Evolutionary conservation across 2,888 invertebrate species (phyloP).

Genomic region (Drosophila quasianomalipes): DNA sequence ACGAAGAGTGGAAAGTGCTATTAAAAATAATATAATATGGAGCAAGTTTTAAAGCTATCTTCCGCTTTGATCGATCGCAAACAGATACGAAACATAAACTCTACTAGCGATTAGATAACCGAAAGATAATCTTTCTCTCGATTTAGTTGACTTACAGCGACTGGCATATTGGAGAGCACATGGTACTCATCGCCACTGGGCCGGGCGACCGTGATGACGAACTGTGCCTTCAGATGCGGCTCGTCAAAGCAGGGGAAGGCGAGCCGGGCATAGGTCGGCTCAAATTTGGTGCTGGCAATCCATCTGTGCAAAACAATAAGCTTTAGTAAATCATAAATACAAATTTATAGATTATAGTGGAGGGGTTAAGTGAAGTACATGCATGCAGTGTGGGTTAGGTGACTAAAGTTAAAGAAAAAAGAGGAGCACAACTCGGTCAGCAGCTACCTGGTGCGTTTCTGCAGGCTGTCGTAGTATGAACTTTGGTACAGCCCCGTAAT

Average conservation of each 20-base stretch:
- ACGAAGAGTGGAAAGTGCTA: not conserved
- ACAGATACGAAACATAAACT: not conserved
- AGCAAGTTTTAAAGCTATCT: not conserved
- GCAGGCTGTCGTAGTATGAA: slow-evolving; percentile 86
- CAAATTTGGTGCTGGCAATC: slow-evolving; percentile 96
- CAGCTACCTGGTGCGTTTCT: slow-evolving; percentile 82
- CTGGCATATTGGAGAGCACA: slow-evolving; percentile 95
- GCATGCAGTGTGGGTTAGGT: slow-evolving; percentile 25
- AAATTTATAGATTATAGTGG: slow-evolving; percentile 49
- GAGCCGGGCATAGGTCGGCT: slow-evolving; percentile 96
- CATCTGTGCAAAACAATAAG: slow-evolving; percentile 86
- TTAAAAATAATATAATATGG: not conserved
- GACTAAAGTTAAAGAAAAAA: not conserved
- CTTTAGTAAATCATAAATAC: not conserved
- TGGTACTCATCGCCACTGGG: slow-evolving; percentile 89
- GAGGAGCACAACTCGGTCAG: not conserved
- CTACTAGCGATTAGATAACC: not conserved
- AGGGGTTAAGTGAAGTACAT: slow-evolving; percentile 35
- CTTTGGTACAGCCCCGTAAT: slow-evolving; percentile 93
- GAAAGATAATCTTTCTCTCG: not conserved
- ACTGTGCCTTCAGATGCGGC: slow-evolving; percentile 95
- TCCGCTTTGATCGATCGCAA: not conserved
- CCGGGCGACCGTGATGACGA: slow-evolving; percentile 91
- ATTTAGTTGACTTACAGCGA: slow-evolving; percentile 85
- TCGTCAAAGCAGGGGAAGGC: slow-evolving; percentile 99